Base-by-base conservation (phyloP, 2,888 invertebrate genomes). In the Lissonota sp. region DNA sequence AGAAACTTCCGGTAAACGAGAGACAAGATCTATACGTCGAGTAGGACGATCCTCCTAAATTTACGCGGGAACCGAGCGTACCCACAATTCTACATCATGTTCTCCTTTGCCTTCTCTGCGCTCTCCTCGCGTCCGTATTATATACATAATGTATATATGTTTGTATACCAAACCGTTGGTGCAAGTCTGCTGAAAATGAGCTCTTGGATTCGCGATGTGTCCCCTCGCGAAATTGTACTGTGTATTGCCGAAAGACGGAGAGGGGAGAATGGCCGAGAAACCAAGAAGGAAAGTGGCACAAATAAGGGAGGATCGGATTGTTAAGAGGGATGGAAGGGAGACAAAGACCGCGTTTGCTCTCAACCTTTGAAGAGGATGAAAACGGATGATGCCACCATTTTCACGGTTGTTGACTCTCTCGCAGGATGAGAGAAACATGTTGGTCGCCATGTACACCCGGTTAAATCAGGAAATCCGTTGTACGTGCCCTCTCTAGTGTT, bases 381-480 rank as follows among this genome's bases (percentile, higher is more conserved):
- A 76, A 76, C 80, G 72, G 44, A 44, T 67, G 72, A 76, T 72
- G 67, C 62, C 71, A 67, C 64, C 55, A 49, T 72, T 55, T 55
- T 76, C 60, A 62, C 51, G 75, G 55, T 55, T 44, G 39, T 60
- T 51, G 16, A 26, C 58, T 26, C 58, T 26, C 53, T 53, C 37
- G 51, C 16, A 40, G 53, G 3, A 12, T 6, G 14, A 51, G 53
- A 72, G 67, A 72, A 76, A 72, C 69, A 76, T 80, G 76, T 72
- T 80, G 55, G 71, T 16, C 70, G 49, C 57, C 70, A 51, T n/a
- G n/a, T 67, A 76, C 76, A 67, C 66, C 76, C 60, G 76, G 76
- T 76, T 80, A 76, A 80, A 80, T 80, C 80, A 67, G 80, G 76
- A 76, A 49, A 40, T 80, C 71, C 71, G 71, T 67, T 63, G 76